Conservation (phyloP, 2,113 vertebrate genomes). For the Ibidorhyncha struthersii region DNA sequence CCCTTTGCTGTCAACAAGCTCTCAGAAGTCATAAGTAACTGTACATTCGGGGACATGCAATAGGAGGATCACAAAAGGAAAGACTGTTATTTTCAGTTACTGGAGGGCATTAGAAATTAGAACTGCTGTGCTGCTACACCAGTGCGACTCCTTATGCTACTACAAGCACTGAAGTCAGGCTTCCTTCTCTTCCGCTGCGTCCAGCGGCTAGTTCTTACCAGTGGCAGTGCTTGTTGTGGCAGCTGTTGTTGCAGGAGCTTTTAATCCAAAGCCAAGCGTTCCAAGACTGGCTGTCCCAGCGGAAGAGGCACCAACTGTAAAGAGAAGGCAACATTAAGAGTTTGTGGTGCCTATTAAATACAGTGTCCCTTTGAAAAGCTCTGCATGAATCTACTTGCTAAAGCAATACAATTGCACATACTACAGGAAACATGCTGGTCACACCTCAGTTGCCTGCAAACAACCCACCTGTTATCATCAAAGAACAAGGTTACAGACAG, state of each 20-base stretch:
- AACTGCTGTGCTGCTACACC: neutral
- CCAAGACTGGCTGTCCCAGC: constrained; percentile 22
- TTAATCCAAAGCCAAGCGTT: constrained; percentile 63
- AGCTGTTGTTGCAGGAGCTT: constrained; percentile 42
- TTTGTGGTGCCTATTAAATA: too few species aligned
- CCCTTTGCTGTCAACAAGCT: neutral
- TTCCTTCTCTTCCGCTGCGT: neutral
- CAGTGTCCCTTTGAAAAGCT: neutral
- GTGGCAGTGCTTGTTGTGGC: constrained; percentile 13
- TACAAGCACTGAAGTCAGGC: too few species aligned
- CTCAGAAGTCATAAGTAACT: neutral
- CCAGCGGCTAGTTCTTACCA: neutral
- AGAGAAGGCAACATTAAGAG: neutral
- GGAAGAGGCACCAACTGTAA: constrained; percentile 61
- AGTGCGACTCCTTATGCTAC: too few species aligned
- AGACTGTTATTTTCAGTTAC: too few species aligned
- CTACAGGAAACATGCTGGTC: neutral
- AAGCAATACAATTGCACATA: too few species aligned
- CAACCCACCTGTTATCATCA: neutral
- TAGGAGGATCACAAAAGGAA: neutral
- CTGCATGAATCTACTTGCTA: neutral
- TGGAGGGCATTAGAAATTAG: too few species aligned
- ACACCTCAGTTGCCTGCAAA: neutral
- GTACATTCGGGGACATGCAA: neutral
- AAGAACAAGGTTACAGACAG: neutral